These are phyloP conservation scores for Andrena bucephala DNA, from an alignment of 2,888 invertebrate species.

Conservation along the genomic window DNA sequence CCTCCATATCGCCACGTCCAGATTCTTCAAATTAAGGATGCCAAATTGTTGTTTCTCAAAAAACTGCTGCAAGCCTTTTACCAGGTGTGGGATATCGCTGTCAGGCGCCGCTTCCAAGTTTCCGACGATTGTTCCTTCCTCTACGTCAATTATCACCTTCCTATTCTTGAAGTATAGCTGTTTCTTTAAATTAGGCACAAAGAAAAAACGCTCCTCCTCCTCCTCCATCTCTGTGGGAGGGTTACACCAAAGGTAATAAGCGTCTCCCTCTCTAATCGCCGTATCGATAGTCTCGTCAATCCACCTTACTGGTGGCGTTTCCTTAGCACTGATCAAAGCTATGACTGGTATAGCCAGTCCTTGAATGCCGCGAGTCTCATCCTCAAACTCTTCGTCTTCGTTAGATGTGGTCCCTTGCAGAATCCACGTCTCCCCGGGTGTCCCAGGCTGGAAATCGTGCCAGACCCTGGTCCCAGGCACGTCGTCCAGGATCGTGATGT, in stretches of 20 bases:
- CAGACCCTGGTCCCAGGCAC: slow-evolving; percentile 77
- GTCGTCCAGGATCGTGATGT: slow-evolving; percentile 74
- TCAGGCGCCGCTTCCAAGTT: slow-evolving; percentile 77
- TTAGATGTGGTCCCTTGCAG: slow-evolving; percentile 76
- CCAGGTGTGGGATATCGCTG: slow-evolving; percentile 77
- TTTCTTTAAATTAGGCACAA: slow-evolving; percentile 80
- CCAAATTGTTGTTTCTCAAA: slow-evolving; percentile 82
- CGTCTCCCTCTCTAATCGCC: slow-evolving; percentile 84
- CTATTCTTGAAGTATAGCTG: slow-evolving; percentile 81
- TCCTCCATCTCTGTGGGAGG: slow-evolving; percentile 60
- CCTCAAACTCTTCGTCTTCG: slow-evolving; percentile 77
- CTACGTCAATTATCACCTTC: slow-evolving; percentile 79
- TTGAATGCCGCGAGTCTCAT: slow-evolving; percentile 84
- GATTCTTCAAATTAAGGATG: slow-evolving; percentile 82
- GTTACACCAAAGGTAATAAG: slow-evolving; percentile 82
- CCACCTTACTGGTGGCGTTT: slow-evolving; percentile 80
- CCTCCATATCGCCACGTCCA: slow-evolving; percentile 84
- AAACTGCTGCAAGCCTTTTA: slow-evolving; percentile 80
- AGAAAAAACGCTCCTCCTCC: slow-evolving; percentile 72
- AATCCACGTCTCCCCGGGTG: slow-evolving; percentile 77
- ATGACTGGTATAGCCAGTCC: slow-evolving; percentile 84
- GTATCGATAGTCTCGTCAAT: slow-evolving; percentile 82
- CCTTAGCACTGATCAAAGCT: slow-evolving; percentile 81
- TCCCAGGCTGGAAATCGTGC: slow-evolving; percentile 77
- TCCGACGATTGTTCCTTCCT: slow-evolving; percentile 80